Evolutionary conservation across 2,797 vertebrate species (phyloP).

Genomic region (Hapalemur alaotrensis): DNA sequence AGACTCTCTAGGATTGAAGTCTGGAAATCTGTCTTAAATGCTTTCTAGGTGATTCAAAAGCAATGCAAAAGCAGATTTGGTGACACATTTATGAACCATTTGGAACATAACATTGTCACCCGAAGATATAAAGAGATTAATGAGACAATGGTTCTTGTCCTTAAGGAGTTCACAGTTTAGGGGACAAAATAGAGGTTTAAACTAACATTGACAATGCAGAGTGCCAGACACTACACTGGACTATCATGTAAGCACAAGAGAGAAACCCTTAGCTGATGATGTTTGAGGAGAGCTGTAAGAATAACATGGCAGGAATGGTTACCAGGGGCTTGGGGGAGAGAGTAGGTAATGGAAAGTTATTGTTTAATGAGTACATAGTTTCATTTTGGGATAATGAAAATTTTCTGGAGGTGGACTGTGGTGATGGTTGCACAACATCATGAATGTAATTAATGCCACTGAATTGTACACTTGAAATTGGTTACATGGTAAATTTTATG

Average conservation of each 20-base stretch:
- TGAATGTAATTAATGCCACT: background rate
- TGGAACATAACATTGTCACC: background rate
- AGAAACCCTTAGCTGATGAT: background rate
- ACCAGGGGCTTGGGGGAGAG: background rate
- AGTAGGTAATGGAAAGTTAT: background rate
- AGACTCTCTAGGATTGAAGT: background rate
- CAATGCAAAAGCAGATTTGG: background rate
- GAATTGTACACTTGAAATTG: background rate
- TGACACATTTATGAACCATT: background rate
- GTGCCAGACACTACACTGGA: background rate
- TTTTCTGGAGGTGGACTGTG: background rate
- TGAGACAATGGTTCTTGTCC: background rate
- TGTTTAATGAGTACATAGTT: background rate
- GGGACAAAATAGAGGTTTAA: background rate
- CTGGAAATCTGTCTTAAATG: background rate
- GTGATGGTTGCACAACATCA: background rate
- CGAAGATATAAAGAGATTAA: background rate
- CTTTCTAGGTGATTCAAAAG: background rate
- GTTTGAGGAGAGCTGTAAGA: background rate
- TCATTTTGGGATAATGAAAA: background rate
- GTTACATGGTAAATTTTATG: background rate
- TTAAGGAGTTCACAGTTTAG: background rate
- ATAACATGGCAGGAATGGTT: background rate
- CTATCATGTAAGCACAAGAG: background rate
- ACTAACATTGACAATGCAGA: background rate